Evolutionary conservation across 2,888 invertebrate species (phyloP).

Genomic region (Tuberolachnus salignus): DNA sequence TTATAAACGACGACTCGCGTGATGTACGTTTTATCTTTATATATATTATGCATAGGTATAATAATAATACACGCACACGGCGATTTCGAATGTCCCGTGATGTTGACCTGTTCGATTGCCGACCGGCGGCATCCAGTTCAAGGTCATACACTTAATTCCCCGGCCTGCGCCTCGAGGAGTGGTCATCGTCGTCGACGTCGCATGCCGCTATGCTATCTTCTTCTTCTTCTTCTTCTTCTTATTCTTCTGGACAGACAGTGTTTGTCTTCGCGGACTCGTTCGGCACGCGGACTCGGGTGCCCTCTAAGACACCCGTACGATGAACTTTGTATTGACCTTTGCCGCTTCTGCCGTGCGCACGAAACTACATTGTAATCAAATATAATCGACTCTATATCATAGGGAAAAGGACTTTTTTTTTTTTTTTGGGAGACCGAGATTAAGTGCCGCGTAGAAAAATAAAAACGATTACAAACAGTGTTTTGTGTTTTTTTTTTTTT

Average conservation of each 20-base stretch:
- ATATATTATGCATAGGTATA: slow-evolving; percentile 19
- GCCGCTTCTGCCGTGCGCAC: too few species aligned
- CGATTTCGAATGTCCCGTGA: slow-evolving; percentile 45
- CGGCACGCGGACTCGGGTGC: not conserved
- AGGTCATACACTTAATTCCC: slow-evolving; percentile 35
- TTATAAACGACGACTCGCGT: slow-evolving; percentile 41
- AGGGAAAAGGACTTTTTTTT: too few species aligned
- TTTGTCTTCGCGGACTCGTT: not conserved
- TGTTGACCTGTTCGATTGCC: slow-evolving; percentile 43
- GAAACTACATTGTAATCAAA: too few species aligned
- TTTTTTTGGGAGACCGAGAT: too few species aligned
- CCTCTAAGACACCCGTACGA: too few species aligned
- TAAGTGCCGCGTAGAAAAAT: too few species aligned
- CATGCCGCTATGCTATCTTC: not conserved
- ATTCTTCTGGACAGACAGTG: not conserved
- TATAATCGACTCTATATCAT: too few species aligned
- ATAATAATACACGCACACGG: slow-evolving; percentile 1
- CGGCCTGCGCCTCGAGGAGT: slow-evolving; percentile 1
- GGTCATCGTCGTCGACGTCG: not conserved
- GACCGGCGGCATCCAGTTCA: slow-evolving; percentile 44
- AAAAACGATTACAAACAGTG: too few species aligned
- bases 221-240: not conserved
- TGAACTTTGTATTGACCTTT: too few species aligned
- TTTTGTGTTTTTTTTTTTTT: too few species aligned
- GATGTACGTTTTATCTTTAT: slow-evolving; percentile 37